Base-by-base conservation (phyloP, 1,140 invertebrate genomes). In the Eumaeus atala region DNA sequence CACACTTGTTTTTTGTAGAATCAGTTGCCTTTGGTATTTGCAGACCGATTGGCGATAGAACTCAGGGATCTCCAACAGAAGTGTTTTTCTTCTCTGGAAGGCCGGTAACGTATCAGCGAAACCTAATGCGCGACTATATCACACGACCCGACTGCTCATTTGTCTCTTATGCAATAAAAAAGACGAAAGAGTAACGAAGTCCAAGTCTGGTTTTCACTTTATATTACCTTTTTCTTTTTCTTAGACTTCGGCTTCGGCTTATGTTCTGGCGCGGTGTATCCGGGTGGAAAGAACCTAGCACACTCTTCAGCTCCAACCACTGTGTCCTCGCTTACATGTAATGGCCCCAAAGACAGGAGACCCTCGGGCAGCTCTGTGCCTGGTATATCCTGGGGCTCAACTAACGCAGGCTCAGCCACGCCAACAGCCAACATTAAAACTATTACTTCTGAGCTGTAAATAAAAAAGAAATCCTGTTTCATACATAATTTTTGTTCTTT, bases 271-370 rank as follows among this genome's bases (percentile, higher is more conserved):
- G 76, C 84, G 64, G 72, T 89, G 70, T 92, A 92, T 9, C 81
- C 90, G 12, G 88, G 81, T 3, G 91, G 91, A 67, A 92, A 92
- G 80, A 91, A 90, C 48, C 87, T 70, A 4, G 62, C 63, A 51
- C 90, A 90, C 63, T 92, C 91, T 48, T 87, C 74, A 18, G 84
- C 81, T 0, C 91, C 91, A 12, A 87, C 68, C 21, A 91, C 90
- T 0, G 88, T 78, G 65, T 92, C 91, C 12, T 79, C 72, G 65
- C 91, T 92, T 0, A 90, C 87, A 69, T 91, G 90, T 12, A 90
- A 85, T 7, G 91, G 90, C 2, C 90, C 90, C 34, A 91, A 74
- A 21, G 85, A 72, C 48, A 85, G 58, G 34, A 92, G 86, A 2
- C 76, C 84, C 3, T 65, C 60, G 0, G 80, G 80, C 0, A 74